Conservation (phyloP, 2,113 vertebrate species). For the Chionomys nivalis region DNA sequence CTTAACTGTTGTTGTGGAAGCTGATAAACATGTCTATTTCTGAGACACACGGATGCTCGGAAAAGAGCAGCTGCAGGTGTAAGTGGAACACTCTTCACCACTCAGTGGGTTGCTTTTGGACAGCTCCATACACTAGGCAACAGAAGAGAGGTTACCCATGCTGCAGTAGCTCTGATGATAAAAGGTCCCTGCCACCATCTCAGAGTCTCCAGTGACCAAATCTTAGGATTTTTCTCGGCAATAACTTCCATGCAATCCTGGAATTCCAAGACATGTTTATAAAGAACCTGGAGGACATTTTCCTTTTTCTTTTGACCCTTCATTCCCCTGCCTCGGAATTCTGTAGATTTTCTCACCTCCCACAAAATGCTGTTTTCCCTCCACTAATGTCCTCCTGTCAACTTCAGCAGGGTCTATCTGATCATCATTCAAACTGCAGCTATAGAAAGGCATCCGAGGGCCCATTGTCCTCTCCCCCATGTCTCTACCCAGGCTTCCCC, state of each 20-base stretch:
- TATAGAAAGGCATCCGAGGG: background rate
- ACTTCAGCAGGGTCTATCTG: background rate
- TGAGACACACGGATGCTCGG: background rate
- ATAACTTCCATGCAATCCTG: background rate
- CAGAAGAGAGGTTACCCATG: too few relatives aligned
- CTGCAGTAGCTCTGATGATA: too few relatives aligned
- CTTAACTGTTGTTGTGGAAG: background rate
- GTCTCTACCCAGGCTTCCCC: background rate
- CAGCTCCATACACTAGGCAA: background rate
- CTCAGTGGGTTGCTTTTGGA: background rate
- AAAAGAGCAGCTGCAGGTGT: background rate
- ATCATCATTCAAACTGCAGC: background rate
- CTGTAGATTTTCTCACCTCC: background rate
- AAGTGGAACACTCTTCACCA: background rate
- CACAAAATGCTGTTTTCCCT: background rate
- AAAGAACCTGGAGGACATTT: background rate
- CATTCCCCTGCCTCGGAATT: background rate
- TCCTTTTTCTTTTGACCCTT: background rate
- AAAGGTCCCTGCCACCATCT: background rate
- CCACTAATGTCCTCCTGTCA: background rate
- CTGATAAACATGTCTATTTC: background rate
- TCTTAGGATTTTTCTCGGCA: background rate
- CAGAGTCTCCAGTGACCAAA: background rate
- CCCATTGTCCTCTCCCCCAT: background rate
- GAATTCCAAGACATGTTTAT: background rate